These are phyloP conservation scores for Neocrepidodera transversa DNA, from an alignment of 2,888 invertebrate genomes.

Conservation along the genomic window DNA sequence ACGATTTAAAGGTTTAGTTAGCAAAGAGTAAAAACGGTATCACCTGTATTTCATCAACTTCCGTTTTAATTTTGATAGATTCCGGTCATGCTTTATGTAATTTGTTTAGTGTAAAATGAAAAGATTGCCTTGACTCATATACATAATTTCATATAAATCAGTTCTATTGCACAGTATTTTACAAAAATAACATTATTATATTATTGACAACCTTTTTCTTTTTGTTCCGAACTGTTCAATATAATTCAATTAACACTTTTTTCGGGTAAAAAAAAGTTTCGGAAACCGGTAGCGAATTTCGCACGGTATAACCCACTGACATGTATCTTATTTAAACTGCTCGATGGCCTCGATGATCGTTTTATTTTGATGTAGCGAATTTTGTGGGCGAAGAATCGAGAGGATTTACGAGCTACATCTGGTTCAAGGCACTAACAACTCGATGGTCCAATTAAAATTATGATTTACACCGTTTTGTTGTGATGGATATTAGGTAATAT, in stretches of 20 bases:
- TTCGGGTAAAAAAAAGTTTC: neutral
- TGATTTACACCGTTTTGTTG: slow-evolving; percentile 2
- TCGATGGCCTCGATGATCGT: slow-evolving; percentile 5
- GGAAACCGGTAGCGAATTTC: slow-evolving; percentile 13
- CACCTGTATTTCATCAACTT: too few species aligned
- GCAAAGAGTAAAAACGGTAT: too few species aligned
- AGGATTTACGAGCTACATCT: neutral
- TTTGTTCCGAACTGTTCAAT: neutral
- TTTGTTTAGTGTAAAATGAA: too few species aligned
- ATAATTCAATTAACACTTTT: slow-evolving; percentile 3
- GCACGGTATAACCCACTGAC: slow-evolving; percentile 9
- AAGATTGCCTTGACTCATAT: too few species aligned
- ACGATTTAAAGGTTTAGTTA: too few species aligned
- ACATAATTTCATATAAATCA: too few species aligned
- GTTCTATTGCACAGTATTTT: too few species aligned
- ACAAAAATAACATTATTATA: too few species aligned
- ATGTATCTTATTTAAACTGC: slow-evolving; percentile 4
- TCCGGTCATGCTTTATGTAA: too few species aligned
- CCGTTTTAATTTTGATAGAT: too few species aligned
- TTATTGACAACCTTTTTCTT: too few species aligned
- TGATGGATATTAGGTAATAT: neutral
- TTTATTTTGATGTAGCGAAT: neutral
- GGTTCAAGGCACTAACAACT: neutral
- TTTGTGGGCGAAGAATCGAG: neutral
- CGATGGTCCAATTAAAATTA: slow-evolving; percentile 6